Evolutionary conservation across 2,113 vertebrate genomes (phyloP).

Genomic region (Oryzias javanicus): DNA sequence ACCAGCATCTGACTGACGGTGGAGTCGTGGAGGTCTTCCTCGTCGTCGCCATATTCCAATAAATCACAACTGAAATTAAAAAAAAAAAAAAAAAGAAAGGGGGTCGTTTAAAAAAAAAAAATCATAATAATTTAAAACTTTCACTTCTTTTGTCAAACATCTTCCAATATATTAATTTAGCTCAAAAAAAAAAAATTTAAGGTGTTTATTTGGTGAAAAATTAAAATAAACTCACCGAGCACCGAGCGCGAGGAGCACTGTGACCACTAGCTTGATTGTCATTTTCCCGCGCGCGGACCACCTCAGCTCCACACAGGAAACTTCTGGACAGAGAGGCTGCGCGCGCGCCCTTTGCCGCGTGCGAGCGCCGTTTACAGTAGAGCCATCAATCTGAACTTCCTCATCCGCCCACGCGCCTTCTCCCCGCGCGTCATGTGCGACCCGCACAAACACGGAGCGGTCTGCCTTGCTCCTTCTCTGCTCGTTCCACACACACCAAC

Average conservation of each 20-base stretch:
- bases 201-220: constrained; percentile 23
- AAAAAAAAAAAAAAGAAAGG: background rate
- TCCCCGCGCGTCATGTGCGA: constrained; percentile 48
- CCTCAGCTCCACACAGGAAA: constrained; percentile 20
- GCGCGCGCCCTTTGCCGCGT: constrained; percentile 19
- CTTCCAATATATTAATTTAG: too few species aligned
- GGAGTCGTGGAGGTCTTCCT: constrained; percentile 63
- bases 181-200: background rate
- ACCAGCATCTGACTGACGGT: constrained; percentile 66
- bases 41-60: constrained; percentile 64
- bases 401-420: constrained; percentile 65
- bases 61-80: constrained; percentile 46
- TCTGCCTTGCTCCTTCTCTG: constrained; percentile 1
- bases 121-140: background rate
- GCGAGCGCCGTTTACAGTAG: constrained; percentile 42
- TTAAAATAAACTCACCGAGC: constrained; percentile 59
- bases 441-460: constrained; percentile 19
- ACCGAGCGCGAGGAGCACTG: constrained; percentile 47
- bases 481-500: background rate
- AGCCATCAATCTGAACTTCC: constrained; percentile 69
- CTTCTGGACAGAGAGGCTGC: constrained; percentile 20
- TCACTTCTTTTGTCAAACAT: too few species aligned
- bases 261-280: constrained; percentile 62
- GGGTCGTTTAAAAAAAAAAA: background rate
- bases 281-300: constrained; percentile 60